Percentiles rank a stretch among this genome's conserved stretches.
Conservation (phyloP, 1,140 invertebrate genomes). For the Cherax destructor region DNA sequence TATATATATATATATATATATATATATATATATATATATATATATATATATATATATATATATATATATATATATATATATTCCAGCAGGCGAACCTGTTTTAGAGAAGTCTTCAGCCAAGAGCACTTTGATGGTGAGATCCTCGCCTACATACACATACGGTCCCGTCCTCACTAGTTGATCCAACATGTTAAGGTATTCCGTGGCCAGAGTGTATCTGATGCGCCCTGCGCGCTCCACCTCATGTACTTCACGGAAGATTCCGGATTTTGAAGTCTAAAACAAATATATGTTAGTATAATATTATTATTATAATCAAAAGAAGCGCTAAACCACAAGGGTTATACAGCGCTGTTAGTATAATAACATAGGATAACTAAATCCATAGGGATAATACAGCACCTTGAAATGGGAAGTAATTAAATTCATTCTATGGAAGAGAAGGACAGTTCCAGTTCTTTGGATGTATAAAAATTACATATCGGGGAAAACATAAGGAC, state of each 20-base stretch:
- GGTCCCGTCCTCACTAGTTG: not conserved
- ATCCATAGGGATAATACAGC: too few relatives aligned
- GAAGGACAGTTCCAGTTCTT: too few relatives aligned
- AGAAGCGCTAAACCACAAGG: too few relatives aligned
- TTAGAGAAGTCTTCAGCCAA: constrained; percentile 29
- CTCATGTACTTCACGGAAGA: constrained; percentile 12
- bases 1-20: not conserved
- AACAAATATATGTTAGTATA: too few relatives aligned
- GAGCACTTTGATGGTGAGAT: constrained; percentile 7
- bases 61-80: not conserved
- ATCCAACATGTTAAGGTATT: not conserved
- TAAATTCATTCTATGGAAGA: too few relatives aligned
- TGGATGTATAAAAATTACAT: too few relatives aligned
- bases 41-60: not conserved
- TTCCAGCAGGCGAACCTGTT: not conserved
- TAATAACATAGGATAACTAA: too few relatives aligned
- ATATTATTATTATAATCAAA: too few relatives aligned
- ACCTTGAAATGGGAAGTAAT: too few relatives aligned
- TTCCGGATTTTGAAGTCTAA: constrained; percentile 6
- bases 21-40: not conserved
- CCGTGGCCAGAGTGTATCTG: not conserved
- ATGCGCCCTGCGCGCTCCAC: constrained; percentile 6
- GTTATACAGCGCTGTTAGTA: too few relatives aligned
- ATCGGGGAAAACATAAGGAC: too few relatives aligned
- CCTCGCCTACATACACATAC: not conserved